Evolutionary conservation across 2,888 invertebrate genomes (phyloP), one percentile per base, ranked within the genome.

Genomic region (Ctenicera cuprea): DNA sequence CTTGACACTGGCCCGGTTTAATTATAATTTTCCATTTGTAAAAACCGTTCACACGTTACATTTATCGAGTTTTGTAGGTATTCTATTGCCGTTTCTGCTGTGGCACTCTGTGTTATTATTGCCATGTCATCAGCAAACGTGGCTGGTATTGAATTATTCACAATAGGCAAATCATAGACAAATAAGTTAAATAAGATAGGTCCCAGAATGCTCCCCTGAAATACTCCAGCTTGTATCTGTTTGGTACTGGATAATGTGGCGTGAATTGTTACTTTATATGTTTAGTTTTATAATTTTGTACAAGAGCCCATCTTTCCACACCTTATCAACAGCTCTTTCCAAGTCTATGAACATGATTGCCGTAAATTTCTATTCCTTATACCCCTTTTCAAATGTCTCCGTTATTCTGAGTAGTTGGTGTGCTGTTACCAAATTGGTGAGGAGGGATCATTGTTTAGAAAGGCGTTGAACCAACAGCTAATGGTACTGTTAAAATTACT

Each of bases 21-120:
- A 62, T 62, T 62, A 7, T 62, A 4, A 62, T 43, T 62, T 62
- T 48, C 63, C 63, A 63, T 48, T 63, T 63, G 7, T 38, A 9
- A n/a, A 41, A 22, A n/a, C 62, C 43, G 41, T 18, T 33, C 14
- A 14, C 3, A n/a, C 8, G 37, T 64, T 33, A 50, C 14, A 12
- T 33, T 48, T 20, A 64, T 12, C 22, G 26, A 30, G n/a, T 64
- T 16, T 50, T 64, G 33, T 4, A 50, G 50, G 0, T 26, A 22
- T 43, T 59, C 59, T 12, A 59, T 38, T 18, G 63, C 50, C 7
- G 64, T 50, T 16, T 48, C 64, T 12, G 20, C 45, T 3, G 7
- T 64, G 3, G 14, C n/a, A 20, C 37, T 64, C 33, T 64, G 64
- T 11, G 48, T 50, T 54, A 54, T 2, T 18, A 54, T 54, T 7